These are phyloP conservation scores for Porites lutea DNA, from an alignment of 64 coral and sea anemone genomes.

Conservation along the genomic window DNA sequence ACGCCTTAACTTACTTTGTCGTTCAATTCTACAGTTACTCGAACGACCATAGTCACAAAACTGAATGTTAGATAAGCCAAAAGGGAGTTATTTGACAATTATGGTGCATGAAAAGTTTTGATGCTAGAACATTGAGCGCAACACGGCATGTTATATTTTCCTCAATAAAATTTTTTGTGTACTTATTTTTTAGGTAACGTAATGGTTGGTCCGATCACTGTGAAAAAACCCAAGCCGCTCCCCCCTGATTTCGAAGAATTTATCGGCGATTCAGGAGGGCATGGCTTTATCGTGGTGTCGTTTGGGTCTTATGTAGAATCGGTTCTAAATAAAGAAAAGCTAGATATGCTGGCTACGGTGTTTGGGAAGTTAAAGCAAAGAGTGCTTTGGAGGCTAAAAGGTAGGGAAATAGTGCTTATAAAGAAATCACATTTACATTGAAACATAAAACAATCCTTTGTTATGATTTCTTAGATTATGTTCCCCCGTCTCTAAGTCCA, in stretches of 20 bases:
- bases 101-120: too few species aligned
- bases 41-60: too few species aligned
- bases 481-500: slow-evolving; percentile 28
- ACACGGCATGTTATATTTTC: background rate
- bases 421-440: too few species aligned
- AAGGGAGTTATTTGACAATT: too few species aligned
- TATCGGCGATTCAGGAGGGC: slow-evolving; percentile 49
- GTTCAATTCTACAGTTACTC: too few species aligned
- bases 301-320: slow-evolving; percentile 56
- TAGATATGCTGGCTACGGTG: slow-evolving; percentile 53
- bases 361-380: slow-evolving; percentile 76
- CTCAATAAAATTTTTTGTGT: background rate
- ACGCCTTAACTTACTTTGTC: too few species aligned
- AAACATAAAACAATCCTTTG: too few species aligned
- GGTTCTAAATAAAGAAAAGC: slow-evolving; percentile 21
- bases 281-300: slow-evolving; percentile 56
- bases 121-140: background rate
- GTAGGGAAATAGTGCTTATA: background rate
- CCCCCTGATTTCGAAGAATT: slow-evolving; percentile 55
- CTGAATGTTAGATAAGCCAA: too few species aligned
- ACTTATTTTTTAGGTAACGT: background rate
- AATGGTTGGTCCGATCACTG: slow-evolving; percentile 46
- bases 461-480: slow-evolving; percentile 9
- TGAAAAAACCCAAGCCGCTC: slow-evolving; percentile 15
- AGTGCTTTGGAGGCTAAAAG: slow-evolving; percentile 66